Conservation (phyloP, 2,797 vertebrate species). For the Acanthornis magna region DNA sequence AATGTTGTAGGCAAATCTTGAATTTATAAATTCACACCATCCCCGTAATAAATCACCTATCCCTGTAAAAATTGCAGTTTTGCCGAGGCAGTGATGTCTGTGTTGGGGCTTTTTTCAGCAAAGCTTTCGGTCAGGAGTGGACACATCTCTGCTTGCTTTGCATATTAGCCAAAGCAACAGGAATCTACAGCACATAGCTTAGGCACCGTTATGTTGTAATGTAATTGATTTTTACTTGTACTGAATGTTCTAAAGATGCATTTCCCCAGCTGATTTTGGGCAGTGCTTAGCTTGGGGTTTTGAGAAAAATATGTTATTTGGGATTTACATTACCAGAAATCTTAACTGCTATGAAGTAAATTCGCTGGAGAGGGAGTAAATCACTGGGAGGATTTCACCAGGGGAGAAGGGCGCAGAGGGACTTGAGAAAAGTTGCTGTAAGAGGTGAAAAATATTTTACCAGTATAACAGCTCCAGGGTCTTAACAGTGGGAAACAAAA, state of each 20-base stretch:
- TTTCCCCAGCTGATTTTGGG: background rate
- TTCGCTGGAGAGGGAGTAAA: background rate
- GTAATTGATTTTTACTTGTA: background rate
- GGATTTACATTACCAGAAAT: background rate
- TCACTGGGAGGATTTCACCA: background rate
- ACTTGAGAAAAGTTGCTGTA: background rate
- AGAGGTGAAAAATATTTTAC: background rate
- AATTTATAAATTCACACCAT: background rate
- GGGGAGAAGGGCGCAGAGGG: background rate
- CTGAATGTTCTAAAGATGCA: background rate
- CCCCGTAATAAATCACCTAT: background rate
- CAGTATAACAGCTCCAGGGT: background rate
- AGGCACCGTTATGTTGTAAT: background rate
- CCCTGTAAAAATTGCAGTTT: background rate
- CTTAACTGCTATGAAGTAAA: background rate
- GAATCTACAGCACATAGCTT: background rate
- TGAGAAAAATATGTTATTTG: background rate
- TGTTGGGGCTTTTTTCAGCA: background rate
- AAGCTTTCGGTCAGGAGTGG: background rate
- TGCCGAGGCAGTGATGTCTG: background rate
- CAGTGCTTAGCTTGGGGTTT: background rate
- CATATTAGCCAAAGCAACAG: background rate
- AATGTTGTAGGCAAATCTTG: background rate
- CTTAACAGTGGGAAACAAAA: background rate
- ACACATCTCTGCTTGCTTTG: background rate